A percentile compares a stretch with the other conserved stretches of the same genome.
These are phyloP conservation scores for Calliphora vicina DNA, from an alignment of 1,140 invertebrate species.

Conservation along the genomic window DNA sequence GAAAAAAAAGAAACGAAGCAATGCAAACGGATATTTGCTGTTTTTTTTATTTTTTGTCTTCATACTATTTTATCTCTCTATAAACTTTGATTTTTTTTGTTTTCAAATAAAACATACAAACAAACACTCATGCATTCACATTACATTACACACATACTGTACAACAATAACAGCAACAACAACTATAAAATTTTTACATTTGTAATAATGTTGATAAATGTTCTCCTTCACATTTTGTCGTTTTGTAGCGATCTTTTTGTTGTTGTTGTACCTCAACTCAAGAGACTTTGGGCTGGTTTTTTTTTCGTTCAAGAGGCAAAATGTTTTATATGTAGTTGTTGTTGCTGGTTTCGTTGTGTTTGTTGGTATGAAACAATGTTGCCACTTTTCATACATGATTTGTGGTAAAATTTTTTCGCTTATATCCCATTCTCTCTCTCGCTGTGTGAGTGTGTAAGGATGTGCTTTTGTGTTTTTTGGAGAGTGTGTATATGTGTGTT, in stretches of 20 bases:
- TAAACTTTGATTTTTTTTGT: neutral
- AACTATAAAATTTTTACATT: neutral
- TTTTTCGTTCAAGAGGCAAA: neutral
- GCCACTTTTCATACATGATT: constrained; percentile 13
- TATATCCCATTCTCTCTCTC: neutral
- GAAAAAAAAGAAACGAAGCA: neutral
- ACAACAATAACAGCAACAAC: neutral
- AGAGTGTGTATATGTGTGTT: neutral
- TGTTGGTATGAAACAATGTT: neutral
- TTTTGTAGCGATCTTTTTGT: neutral
- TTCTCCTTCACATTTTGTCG: neutral
- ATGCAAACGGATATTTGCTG: constrained; percentile 6
- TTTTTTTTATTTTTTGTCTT: neutral
- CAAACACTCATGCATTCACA: no score
- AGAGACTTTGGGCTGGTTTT: neutral
- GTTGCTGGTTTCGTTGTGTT: neutral
- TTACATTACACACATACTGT: neutral
- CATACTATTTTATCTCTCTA: neutral
- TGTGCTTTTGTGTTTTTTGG: neutral
- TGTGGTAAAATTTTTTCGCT: neutral
- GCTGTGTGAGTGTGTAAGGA: neutral
- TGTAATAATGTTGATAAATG: constrained; percentile 14
- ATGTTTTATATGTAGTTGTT: neutral
- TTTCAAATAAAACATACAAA: no score
- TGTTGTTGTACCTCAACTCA: neutral